phyloP scores from a whole-genome alignment of 2,113 vertebrate species.

The Nymphicus hollandicus region DNA sequence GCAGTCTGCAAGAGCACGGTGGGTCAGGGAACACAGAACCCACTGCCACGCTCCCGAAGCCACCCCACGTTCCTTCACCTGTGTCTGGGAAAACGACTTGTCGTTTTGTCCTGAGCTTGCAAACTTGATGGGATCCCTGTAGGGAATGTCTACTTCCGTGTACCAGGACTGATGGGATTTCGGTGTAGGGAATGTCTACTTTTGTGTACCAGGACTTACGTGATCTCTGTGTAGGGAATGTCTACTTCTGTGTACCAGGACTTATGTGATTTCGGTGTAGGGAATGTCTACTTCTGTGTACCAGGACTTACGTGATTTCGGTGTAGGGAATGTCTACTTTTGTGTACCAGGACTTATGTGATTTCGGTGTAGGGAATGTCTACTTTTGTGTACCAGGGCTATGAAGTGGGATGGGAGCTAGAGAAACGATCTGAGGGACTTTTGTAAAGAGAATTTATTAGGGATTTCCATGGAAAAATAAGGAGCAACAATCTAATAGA shows the following conservation, averaged over 20 bases:
- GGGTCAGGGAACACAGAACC: background rate
- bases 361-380: background rate
- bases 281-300: background rate
- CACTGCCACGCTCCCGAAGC: background rate
- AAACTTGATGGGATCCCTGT: background rate
- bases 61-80: too few species aligned
- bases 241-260: too few species aligned
- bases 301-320: too few species aligned
- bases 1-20: conserved; percentile 77
- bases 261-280: too few species aligned
- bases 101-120: background rate
- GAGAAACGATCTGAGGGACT: background rate
- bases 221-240: too few species aligned
- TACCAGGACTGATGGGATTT: too few species aligned
- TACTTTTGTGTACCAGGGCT: background rate
- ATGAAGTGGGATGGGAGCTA: background rate
- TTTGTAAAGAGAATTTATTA: background rate
- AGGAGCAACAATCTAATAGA: background rate
- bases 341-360: too few species aligned
- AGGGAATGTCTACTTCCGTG: too few species aligned
- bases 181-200: background rate
- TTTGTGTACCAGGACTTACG: background rate
- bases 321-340: too few species aligned
- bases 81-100: background rate
- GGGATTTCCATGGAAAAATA: background rate